Evolutionary conservation across 2,113 vertebrate species (phyloP).

Genomic region (Pyxicephalus adspersus): DNA sequence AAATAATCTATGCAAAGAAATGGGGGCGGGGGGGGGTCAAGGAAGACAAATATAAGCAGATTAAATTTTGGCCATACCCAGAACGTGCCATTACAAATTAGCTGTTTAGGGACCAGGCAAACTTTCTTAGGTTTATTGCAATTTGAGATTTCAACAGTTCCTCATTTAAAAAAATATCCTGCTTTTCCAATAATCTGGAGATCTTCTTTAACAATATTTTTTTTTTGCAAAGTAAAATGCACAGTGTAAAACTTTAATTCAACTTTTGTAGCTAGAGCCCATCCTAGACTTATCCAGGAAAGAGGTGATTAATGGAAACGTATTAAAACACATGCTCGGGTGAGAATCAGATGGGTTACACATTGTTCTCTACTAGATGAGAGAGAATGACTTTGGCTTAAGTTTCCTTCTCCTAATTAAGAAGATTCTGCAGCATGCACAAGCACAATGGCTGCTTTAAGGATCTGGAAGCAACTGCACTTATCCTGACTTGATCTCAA

Average conservation of each 20-base stretch:
- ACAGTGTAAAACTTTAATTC: neutral
- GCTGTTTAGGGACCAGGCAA: too few species aligned
- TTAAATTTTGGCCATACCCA: too few species aligned
- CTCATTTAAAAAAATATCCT: too few species aligned
- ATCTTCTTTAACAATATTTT: neutral
- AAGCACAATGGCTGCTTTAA: constrained; percentile 50
- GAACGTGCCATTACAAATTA: too few species aligned
- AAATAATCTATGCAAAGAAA: too few species aligned
- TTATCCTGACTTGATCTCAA: constrained; percentile 55
- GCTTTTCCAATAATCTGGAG: too few species aligned
- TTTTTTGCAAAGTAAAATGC: constrained; percentile 11
- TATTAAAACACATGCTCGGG: constrained; percentile 20
- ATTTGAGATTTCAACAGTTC: too few species aligned
- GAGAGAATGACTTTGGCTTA: constrained; percentile 42
- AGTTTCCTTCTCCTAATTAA: constrained; percentile 39
- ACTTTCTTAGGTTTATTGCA: too few species aligned
- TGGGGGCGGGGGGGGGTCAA: too few species aligned
- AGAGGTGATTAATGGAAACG: neutral
- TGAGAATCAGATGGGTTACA: constrained; percentile 25
- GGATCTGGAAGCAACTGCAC: constrained; percentile 29
- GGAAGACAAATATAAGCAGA: too few species aligned
- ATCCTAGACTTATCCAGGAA: neutral
- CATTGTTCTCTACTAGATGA: constrained; percentile 34
- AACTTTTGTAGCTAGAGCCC: constrained; percentile 3
- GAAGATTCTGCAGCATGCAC: constrained; percentile 19